phyloP scores from a whole-genome alignment of 2,888 invertebrate species.

The Hypomecis punctinalis region DNA sequence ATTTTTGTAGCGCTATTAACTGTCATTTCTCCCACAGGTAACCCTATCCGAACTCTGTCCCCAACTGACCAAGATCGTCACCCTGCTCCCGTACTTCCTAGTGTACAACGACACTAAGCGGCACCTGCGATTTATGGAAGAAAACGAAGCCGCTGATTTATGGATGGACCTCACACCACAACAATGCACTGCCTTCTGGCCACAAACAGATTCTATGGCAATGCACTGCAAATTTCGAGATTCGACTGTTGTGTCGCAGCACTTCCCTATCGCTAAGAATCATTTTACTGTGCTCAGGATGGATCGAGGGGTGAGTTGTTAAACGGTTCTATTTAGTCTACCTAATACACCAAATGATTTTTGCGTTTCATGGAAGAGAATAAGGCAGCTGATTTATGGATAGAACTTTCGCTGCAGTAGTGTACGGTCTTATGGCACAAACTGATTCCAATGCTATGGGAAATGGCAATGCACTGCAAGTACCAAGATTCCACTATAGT shows the following conservation, averaged over 20 bases:
- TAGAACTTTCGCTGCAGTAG: slow-evolving; percentile 89
- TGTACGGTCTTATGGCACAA: slow-evolving; percentile 86
- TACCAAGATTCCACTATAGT: no score
- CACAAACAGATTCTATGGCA: slow-evolving; percentile 91
- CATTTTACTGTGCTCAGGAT: slow-evolving; percentile 91
- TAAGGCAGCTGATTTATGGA: slow-evolving; percentile 93
- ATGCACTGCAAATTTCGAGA: slow-evolving; percentile 92
- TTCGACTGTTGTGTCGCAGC: slow-evolving; percentile 90
- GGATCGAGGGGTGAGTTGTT: slow-evolving; percentile 90
- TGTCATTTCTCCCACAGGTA: slow-evolving; percentile 65
- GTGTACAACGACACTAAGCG: slow-evolving; percentile 89
- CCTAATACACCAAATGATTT: slow-evolving; percentile 82
- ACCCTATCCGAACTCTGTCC: slow-evolving; percentile 89
- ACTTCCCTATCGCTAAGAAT: slow-evolving; percentile 88
- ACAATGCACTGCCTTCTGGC: slow-evolving; percentile 92
- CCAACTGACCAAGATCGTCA: slow-evolving; percentile 91
- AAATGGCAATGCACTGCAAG: not conserved
- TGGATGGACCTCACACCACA: slow-evolving; percentile 91
- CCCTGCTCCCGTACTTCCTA: slow-evolving; percentile 91
- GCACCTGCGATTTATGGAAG: slow-evolving; percentile 90
- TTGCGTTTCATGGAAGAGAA: slow-evolving; percentile 93
- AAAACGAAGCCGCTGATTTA: slow-evolving; percentile 92
- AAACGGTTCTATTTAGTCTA: not conserved
- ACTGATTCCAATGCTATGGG: not conserved
- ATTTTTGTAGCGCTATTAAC: no score